Evolutionary conservation across 1,140 invertebrate species (phyloP).

Genomic region (Heliothis virescens): DNA sequence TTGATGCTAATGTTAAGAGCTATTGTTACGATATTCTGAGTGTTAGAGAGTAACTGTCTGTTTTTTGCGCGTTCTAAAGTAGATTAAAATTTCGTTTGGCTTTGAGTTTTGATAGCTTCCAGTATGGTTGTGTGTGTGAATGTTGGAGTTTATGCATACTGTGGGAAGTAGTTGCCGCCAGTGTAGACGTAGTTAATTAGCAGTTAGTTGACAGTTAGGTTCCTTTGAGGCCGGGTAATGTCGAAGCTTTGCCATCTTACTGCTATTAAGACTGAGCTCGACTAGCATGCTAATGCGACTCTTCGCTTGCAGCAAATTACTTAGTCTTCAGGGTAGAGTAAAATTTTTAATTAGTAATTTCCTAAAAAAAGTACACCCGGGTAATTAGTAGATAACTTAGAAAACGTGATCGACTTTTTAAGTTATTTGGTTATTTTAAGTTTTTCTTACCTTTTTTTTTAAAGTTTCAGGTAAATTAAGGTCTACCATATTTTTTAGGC

Average conservation of each 20-base stretch:
- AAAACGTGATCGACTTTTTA: too few relatives aligned
- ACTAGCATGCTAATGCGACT: slow-evolving; percentile 26
- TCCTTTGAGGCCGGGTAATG: slow-evolving; percentile 68
- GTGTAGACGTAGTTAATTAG: slow-evolving; percentile 68
- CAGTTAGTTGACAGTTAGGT: slow-evolving; percentile 65
- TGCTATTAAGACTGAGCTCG: slow-evolving; percentile 30
- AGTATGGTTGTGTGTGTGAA: slow-evolving; percentile 45
- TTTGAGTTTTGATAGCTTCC: slow-evolving; percentile 38
- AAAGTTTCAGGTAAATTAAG: too few relatives aligned
- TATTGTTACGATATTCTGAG: slow-evolving; percentile 76
- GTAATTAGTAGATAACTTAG: too few relatives aligned
- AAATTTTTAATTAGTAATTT: slow-evolving; percentile 17
- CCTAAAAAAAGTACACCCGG: too few relatives aligned
- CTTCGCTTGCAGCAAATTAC: background rate
- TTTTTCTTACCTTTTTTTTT: too few relatives aligned
- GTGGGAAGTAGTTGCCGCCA: slow-evolving; percentile 50
- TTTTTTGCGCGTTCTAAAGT: slow-evolving; percentile 47
- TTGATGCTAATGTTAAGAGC: slow-evolving; percentile 78
- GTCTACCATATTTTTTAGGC: too few relatives aligned
- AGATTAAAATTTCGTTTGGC: slow-evolving; percentile 53
- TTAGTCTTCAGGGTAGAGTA: background rate
- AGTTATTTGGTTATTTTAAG: too few relatives aligned
- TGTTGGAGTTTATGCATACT: slow-evolving; percentile 59
- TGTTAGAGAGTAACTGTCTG: slow-evolving; percentile 45
- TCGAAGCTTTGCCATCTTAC: slow-evolving; percentile 62